Percentiles rank a stretch among this genome's conserved stretches.
Conservation (phyloP, 1,140 invertebrate genomes). For the Drosophila murphyi region DNA sequence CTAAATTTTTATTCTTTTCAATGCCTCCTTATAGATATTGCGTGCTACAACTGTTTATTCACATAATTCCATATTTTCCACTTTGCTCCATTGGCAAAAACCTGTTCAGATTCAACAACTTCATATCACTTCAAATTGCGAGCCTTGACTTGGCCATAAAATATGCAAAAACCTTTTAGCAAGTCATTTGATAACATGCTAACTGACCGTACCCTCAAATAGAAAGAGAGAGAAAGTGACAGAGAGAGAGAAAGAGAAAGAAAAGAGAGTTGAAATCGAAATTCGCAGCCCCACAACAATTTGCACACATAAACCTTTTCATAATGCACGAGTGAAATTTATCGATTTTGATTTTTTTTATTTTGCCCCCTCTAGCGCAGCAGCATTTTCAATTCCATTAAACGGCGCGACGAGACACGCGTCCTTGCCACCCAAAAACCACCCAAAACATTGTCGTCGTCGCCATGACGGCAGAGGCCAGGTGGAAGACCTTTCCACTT, state of each 20-base stretch:
- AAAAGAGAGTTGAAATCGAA: background rate
- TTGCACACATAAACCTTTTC: slow-evolving; percentile 1
- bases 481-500: slow-evolving; percentile 53
- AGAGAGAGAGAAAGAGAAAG: background rate
- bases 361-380: slow-evolving; percentile 14
- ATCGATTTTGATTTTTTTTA: slow-evolving; percentile 39
- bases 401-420: slow-evolving; percentile 28
- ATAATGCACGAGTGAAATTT: slow-evolving; percentile 36
- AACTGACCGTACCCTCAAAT: background rate
- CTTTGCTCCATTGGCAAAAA: background rate
- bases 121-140: slow-evolving; percentile 6
- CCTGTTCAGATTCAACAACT: background rate
- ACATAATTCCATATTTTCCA: background rate
- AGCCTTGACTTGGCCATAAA: slow-evolving; percentile 9
- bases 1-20: too few species aligned
- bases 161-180: slow-evolving; percentile 31
- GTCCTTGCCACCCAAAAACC: slow-evolving; percentile 28
- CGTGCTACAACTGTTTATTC: slow-evolving; percentile 12
- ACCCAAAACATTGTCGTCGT: slow-evolving; percentile 26
- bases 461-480: slow-evolving; percentile 40
- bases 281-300: background rate
- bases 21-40: background rate
- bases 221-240: background rate
- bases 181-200: slow-evolving; percentile 23
- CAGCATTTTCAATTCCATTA: slow-evolving; percentile 41